Percentiles rank a stretch among this genome's conserved stretches.
phyloP scores from a whole-genome alignment of 2,113 vertebrate species.

The Rafetus swinhoei region DNA sequence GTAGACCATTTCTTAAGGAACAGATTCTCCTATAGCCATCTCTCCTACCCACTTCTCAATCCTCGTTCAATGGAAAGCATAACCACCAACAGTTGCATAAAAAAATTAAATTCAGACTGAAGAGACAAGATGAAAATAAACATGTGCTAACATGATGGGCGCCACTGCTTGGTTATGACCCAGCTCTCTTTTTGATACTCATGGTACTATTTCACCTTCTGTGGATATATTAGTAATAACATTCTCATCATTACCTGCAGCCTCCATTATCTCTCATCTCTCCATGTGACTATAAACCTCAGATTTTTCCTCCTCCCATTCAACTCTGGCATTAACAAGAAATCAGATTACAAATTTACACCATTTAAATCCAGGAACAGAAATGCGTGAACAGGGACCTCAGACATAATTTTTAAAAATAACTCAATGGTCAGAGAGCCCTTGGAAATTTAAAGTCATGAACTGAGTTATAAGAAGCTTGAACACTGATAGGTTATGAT shows the following conservation, averaged over 20 bases:
- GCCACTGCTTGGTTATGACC: not conserved
- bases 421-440: not conserved
- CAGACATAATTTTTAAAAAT: not conserved
- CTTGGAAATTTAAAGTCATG: not conserved
- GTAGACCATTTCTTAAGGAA: not conserved
- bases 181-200: not conserved
- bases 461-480: not conserved
- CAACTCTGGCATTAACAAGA: not conserved
- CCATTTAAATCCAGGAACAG: not conserved
- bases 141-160: not conserved
- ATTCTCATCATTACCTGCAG: not conserved
- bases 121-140: not conserved
- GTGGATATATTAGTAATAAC: not conserved
- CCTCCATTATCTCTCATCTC: not conserved
- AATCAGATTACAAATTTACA: accelerated
- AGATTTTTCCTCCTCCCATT: not conserved
- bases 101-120: not conserved
- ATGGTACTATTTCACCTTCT: not conserved
- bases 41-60: not conserved
- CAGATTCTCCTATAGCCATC: not conserved
- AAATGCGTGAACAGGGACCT: not conserved
- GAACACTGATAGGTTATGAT: not conserved
- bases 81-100: not conserved
- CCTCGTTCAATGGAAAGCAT: not conserved
- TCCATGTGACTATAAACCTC: too few relatives aligned